Percentiles rank a stretch among this genome's conserved stretches.
Conservation (phyloP, 2,113 vertebrate genomes). For the Poicephalus gulielmi region DNA sequence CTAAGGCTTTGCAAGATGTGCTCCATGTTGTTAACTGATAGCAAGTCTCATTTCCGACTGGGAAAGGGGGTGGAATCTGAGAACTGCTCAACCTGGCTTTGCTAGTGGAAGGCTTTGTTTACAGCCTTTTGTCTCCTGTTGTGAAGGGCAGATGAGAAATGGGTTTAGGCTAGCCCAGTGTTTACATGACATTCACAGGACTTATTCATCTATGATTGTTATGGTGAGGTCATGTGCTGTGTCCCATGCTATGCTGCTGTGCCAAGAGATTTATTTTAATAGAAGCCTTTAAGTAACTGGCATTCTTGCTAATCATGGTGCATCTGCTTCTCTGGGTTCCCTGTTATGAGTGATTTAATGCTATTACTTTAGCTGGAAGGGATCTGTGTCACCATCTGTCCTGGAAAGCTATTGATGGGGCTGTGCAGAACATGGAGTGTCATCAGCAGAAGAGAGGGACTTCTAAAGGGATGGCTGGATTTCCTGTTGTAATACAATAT, state of each 20-base stretch:
- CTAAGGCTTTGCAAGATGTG: background rate
- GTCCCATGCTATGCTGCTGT: slow-evolving; percentile 40
- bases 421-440: slow-evolving; percentile 40
- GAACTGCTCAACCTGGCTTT: background rate
- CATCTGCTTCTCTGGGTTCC: slow-evolving; percentile 68
- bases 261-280: slow-evolving; percentile 70
- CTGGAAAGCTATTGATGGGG: slow-evolving; percentile 57
- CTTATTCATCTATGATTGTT: slow-evolving; percentile 45
- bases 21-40: background rate
- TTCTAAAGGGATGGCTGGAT: slow-evolving; percentile 31
- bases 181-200: slow-evolving; percentile 38
- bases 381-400: slow-evolving; percentile 74
- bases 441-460: slow-evolving; percentile 20
- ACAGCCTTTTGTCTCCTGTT: background rate
- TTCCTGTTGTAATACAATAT: slow-evolving; percentile 41
- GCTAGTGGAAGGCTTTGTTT: background rate
- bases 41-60: accelerated
- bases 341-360: slow-evolving; percentile 71
- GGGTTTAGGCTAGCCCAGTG: slow-evolving; percentile 4
- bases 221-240: slow-evolving; percentile 37
- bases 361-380: slow-evolving; percentile 68
- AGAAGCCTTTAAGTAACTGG: slow-evolving; percentile 72
- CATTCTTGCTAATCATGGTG: slow-evolving; percentile 69
- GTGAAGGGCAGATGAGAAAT: slow-evolving; percentile 29
- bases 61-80: background rate